A percentile compares a stretch with the other conserved stretches of the same genome.
These are phyloP conservation scores for Entelurus aequoreus DNA, from an alignment of 2,113 vertebrate species.

Conservation along the genomic window DNA sequence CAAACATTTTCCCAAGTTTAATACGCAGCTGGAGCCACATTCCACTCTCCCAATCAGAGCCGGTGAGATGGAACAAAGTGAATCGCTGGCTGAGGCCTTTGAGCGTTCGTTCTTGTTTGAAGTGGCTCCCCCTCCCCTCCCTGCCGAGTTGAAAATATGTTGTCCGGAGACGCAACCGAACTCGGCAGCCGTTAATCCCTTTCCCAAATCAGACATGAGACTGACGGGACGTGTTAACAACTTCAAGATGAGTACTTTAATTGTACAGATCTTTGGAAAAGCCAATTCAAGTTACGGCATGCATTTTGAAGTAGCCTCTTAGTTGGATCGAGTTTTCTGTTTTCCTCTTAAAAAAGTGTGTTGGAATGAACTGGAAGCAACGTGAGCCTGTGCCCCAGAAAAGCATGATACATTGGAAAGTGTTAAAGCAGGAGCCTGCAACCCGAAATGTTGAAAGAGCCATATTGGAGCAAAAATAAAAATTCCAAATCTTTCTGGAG, in stretches of 20 bases:
- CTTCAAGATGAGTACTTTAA: slow-evolving; percentile 42
- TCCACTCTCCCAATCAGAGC: slow-evolving; percentile 62
- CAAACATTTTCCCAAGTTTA: slow-evolving; percentile 40
- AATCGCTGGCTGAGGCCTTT: slow-evolving; percentile 55
- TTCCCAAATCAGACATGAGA: slow-evolving; percentile 57
- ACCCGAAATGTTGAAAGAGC: too few relatives aligned
- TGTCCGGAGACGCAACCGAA: slow-evolving; percentile 68
- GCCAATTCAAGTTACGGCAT: too few relatives aligned
- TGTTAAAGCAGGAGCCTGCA: too few relatives aligned
- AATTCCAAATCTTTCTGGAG: too few relatives aligned
- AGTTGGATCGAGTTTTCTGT: too few relatives aligned
- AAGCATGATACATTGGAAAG: too few relatives aligned
- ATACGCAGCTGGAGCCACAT: slow-evolving; percentile 53
- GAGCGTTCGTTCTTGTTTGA: slow-evolving; percentile 62
- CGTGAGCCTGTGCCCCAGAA: too few relatives aligned
- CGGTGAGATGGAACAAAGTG: slow-evolving; percentile 62
- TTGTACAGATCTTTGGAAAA: too few relatives aligned
- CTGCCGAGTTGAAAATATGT: slow-evolving; percentile 60
- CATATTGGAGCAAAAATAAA: too few relatives aligned
- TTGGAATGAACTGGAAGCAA: too few relatives aligned
- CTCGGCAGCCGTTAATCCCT: slow-evolving; percentile 70
- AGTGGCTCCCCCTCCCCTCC: slow-evolving; percentile 57
- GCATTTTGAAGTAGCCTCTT: too few relatives aligned
- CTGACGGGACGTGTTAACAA: slow-evolving; percentile 66
- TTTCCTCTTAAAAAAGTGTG: too few relatives aligned